phyloP scores from a whole-genome alignment of 2,113 vertebrate genomes.

The Agapornis roseicollis region DNA sequence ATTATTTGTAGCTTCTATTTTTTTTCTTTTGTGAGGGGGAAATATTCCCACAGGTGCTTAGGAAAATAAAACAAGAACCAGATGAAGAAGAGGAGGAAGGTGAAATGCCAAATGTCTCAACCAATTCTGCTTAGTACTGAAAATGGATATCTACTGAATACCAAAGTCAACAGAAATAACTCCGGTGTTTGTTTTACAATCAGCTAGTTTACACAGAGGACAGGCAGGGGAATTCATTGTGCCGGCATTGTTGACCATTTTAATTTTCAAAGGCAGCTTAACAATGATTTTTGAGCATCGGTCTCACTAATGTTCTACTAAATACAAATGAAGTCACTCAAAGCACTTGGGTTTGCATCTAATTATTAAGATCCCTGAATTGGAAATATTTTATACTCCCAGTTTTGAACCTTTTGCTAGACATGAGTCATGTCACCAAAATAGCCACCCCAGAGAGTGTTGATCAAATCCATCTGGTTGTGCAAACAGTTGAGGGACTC shows the following conservation, averaged over 20 bases:
- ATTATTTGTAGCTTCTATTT: not conserved
- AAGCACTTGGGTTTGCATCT: not conserved
- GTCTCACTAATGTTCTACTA: constrained; percentile 13
- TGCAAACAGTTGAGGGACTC: not conserved
- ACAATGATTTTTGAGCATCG: constrained; percentile 26
- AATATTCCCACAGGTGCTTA: not conserved
- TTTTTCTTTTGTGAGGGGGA: not conserved
- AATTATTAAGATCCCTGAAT: not conserved
- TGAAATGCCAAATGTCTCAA: not conserved
- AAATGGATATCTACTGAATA: not conserved
- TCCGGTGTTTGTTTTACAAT: constrained; percentile 24
- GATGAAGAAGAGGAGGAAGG: not conserved
- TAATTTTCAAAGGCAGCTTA: constrained; percentile 27
- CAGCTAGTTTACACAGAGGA: not conserved
- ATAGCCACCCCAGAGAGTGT: not conserved
- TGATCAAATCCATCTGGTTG: not conserved
- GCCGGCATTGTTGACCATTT: constrained; percentile 18
- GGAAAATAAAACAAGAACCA: not conserved
- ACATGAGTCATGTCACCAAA: not conserved
- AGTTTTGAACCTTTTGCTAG: not conserved
- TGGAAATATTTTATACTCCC: not conserved
- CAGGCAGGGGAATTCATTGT: not conserved
- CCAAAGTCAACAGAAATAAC: not conserved
- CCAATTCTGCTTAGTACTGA: not conserved
- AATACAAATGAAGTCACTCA: not conserved